Evolutionary conservation across 2,797 vertebrate species (phyloP), one percentile per base, ranked within the genome.

Genomic region (Cossypha polioptera): DNA sequence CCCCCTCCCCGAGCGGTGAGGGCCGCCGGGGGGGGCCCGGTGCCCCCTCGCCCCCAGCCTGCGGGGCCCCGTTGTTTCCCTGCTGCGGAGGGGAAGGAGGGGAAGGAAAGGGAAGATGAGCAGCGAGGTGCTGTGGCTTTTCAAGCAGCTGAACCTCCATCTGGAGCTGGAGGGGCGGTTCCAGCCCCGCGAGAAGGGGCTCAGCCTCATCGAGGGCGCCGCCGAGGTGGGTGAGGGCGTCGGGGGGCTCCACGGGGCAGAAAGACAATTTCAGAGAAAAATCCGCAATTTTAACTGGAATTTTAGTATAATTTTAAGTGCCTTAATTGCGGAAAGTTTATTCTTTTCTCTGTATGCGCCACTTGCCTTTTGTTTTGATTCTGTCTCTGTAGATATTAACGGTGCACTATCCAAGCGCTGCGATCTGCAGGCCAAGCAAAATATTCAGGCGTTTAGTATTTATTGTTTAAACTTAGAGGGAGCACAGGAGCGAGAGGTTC

Each of bases 101-200:
- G 79, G 71, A 97, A 92, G 68, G 69, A 81, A 35, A 3, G 95
- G 96, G 79, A 96, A 97, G 92, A 97, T 97, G 92, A 97, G 96
- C 96, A 92, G 86, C 94, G 98, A 99, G 55, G 98, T 97, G 73
- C 98, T 98, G 93, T 99, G 98, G 97, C 98, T 99, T 57, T 98
- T 99, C 96, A 99, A 99, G 95, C 98, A 99, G 95, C 98, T 99
- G 95, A 98, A 97, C 96, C 90, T 98, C 42, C 99, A 99, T 74
- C 96, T 98, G 92, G 99, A 99, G 54, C 98, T 98, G 95, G 99
- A 99, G 96, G 98, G 91, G 31, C 89, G 98, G 86, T 99, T 98
- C 87, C 98, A 99, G 73, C 99, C 99, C 12, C 98, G 98, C 31
- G 98, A 99, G 93, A 98, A 98, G 13, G 99, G 99, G 22, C 98